Percentiles rank a stretch among this genome's conserved stretches.
These are phyloP conservation scores for Chauna torquata DNA, from an alignment of 2,113 vertebrate genomes.

Conservation along the genomic window DNA sequence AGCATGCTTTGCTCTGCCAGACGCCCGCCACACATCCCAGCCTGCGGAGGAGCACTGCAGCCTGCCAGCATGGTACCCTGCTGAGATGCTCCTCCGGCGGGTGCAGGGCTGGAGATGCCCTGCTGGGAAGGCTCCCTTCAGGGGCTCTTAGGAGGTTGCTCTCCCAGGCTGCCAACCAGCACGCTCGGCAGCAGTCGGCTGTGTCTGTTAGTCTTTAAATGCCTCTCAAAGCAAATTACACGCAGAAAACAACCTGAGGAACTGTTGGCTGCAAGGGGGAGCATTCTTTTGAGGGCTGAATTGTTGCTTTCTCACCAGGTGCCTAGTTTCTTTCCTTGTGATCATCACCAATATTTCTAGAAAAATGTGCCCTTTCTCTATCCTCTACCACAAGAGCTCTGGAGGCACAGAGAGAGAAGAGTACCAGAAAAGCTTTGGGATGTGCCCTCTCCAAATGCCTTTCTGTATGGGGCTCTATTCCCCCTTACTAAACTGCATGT, in stretches of 20 bases:
- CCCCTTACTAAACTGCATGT: not conserved
- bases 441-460: not conserved
- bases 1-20: not conserved
- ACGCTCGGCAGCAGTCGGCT: rapidly evolving
- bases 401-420: not conserved
- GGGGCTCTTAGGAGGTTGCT: not conserved
- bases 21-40: not conserved
- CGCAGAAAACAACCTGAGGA: not conserved
- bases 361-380: not conserved
- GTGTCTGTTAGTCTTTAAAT: not conserved
- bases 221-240: not conserved
- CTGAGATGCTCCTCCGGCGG: not conserved
- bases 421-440: not conserved
- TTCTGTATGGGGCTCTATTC: not conserved
- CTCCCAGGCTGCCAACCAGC: not conserved
- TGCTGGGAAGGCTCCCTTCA: not conserved
- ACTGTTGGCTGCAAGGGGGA: too few species aligned
- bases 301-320: not conserved
- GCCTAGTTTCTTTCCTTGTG: not conserved
- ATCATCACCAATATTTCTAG: not conserved
- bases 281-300: not conserved
- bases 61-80: rapidly evolving
- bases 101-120: not conserved
- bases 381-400: not conserved
- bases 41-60: rapidly evolving